A percentile compares a stretch with the other conserved stretches of the same genome.
Conservation (phyloP, 2,113 vertebrate species). For the Toxostoma redivivum region DNA sequence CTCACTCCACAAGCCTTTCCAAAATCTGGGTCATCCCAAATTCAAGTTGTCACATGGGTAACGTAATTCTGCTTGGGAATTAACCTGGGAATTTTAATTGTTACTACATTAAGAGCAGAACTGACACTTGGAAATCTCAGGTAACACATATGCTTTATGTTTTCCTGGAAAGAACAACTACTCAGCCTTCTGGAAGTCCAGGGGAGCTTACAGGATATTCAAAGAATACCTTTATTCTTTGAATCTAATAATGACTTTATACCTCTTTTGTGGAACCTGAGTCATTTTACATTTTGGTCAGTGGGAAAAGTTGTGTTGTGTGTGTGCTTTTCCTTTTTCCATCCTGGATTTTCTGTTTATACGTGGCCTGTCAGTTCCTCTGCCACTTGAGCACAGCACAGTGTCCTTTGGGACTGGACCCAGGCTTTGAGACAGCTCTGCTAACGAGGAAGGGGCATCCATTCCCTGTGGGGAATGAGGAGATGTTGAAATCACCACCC, state of each 20-base stretch:
- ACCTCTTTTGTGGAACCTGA: neutral
- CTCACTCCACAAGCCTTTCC: neutral
- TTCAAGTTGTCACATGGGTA: neutral
- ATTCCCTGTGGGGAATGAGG: neutral
- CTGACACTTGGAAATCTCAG: neutral
- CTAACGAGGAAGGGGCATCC: neutral
- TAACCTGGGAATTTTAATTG: neutral
- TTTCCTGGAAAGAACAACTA: neutral
- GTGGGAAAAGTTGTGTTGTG: neutral
- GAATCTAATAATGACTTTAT: neutral
- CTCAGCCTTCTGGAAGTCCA: neutral
- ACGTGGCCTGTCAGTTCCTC: neutral
- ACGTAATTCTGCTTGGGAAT: neutral
- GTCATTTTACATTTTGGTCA: neutral
- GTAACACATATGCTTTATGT: neutral
- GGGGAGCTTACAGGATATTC: neutral
- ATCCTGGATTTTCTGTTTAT: neutral
- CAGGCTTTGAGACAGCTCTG: neutral
- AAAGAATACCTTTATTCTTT: neutral
- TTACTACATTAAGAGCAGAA: neutral
- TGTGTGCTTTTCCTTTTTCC: fast-evolving
- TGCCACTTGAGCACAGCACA: neutral
- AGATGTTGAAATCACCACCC: neutral
- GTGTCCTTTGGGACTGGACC: neutral
- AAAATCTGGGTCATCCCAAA: neutral